A percentile compares a stretch with the other conserved stretches of the same genome.
Evolutionary conservation across 2,113 vertebrate genomes (phyloP).

Genomic region (Brachypteracias leptosomus): DNA sequence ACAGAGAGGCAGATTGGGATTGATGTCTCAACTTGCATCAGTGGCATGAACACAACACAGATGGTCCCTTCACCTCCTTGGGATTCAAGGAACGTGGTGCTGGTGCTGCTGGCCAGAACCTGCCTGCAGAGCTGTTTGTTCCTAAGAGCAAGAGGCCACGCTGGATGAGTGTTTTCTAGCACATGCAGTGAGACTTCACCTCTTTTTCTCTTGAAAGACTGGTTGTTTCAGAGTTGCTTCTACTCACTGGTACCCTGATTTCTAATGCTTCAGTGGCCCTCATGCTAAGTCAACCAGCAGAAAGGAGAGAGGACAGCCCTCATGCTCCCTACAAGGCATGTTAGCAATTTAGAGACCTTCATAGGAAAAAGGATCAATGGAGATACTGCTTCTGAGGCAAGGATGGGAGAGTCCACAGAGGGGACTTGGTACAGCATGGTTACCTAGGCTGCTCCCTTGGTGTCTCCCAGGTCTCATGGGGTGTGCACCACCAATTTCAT

Average conservation of each 20-base stretch:
- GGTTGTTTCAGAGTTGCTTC: neutral
- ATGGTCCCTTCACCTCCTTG: neutral
- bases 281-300: neutral
- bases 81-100: neutral
- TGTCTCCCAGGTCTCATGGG: neutral
- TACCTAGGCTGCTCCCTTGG: neutral
- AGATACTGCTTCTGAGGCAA: neutral
- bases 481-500: rapidly evolving
- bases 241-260: neutral
- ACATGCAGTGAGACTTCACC: neutral
- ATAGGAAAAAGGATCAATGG: neutral
- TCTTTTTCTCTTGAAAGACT: neutral
- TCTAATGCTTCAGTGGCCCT: neutral
- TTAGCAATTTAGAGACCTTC: neutral
- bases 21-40: neutral
- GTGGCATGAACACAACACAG: neutral
- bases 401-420: neutral
- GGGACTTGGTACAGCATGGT: neutral
- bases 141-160: neutral
- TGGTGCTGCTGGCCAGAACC: neutral
- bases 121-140: neutral
- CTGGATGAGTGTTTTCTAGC: neutral
- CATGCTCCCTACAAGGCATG: rapidly evolving
- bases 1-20: neutral
- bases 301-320: neutral